These are phyloP conservation scores for Dasysyrphus tricinctus DNA, from an alignment of 2,888 invertebrate species.

Conservation along the genomic window DNA sequence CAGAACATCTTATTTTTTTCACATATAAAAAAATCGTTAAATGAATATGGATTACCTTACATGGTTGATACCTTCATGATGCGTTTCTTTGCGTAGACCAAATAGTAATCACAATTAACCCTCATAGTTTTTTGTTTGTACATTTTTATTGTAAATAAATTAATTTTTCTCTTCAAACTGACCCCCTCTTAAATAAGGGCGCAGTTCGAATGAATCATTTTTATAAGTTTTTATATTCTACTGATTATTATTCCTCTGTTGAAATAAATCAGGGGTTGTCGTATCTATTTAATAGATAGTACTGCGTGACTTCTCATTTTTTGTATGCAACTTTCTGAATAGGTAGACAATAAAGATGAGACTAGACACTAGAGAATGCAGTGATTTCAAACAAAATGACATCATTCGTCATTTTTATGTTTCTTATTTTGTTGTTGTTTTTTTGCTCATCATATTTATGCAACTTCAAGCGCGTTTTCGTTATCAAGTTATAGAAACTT, in stretches of 20 bases:
- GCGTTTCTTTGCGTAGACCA: background rate
- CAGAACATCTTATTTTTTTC: background rate
- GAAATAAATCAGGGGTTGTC: slow-evolving; percentile 1
- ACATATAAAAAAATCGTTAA: slow-evolving; percentile 16
- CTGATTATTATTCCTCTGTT: background rate
- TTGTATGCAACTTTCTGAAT: background rate
- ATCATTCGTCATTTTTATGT: background rate
- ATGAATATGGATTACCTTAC: background rate
- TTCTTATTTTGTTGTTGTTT: background rate
- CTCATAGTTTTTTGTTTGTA: background rate
- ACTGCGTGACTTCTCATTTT: background rate
- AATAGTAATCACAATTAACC: background rate
- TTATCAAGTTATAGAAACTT: no score
- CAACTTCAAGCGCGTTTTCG: no score
- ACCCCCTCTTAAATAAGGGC: background rate
- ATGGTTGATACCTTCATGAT: background rate
- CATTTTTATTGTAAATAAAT: background rate
- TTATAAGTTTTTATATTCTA: background rate
- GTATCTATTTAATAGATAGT: background rate
- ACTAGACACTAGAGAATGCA: background rate
- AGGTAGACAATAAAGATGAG: background rate
- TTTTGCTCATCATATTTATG: no score
- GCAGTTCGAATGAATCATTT: slow-evolving; percentile 22
- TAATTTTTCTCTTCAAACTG: background rate
- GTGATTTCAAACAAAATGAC: background rate